A percentile compares a stretch with the other conserved stretches of the same genome.
phyloP scores from a whole-genome alignment of 2,113 vertebrate genomes.

The Dolichotis patagonum region DNA sequence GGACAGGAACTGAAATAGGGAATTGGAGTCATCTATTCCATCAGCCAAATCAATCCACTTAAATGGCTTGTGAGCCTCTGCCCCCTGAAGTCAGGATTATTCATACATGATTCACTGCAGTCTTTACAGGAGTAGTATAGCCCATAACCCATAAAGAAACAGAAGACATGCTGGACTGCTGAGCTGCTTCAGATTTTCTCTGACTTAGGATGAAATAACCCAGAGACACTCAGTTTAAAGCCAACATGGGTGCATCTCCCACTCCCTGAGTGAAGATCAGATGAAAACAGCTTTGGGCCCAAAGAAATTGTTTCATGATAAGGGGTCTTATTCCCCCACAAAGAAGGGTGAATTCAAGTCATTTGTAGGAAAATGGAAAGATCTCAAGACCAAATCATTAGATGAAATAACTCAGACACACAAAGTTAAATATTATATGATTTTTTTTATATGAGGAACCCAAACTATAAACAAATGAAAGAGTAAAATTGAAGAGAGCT shows the following conservation, averaged over 20 bases:
- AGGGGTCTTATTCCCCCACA: not conserved
- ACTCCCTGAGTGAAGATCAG: not conserved
- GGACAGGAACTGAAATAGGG: not conserved
- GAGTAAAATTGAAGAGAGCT: not conserved
- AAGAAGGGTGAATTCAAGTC: not conserved
- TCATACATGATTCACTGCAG: not conserved
- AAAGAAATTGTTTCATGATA: not conserved
- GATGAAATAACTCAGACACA: not conserved
- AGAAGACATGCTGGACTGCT: not conserved
- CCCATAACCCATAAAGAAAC: not conserved
- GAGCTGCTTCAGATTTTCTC: not conserved
- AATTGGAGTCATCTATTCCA: not conserved
- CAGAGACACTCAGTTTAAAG: not conserved
- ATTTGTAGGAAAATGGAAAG: not conserved
- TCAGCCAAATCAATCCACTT: not conserved
- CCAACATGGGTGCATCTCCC: not conserved
- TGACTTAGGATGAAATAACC: not conserved
- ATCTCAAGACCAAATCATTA: not conserved
- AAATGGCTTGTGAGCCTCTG: not conserved
- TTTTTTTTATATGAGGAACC: not conserved
- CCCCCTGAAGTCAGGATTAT: not conserved
- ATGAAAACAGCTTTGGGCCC: not conserved
- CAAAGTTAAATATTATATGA: not conserved
- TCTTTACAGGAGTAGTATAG: accelerated
- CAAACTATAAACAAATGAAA: not conserved